A percentile compares a stretch with the other conserved stretches of the same genome.
phyloP scores from a whole-genome alignment of 2,797 vertebrate species.

The Sus cebifrons region DNA sequence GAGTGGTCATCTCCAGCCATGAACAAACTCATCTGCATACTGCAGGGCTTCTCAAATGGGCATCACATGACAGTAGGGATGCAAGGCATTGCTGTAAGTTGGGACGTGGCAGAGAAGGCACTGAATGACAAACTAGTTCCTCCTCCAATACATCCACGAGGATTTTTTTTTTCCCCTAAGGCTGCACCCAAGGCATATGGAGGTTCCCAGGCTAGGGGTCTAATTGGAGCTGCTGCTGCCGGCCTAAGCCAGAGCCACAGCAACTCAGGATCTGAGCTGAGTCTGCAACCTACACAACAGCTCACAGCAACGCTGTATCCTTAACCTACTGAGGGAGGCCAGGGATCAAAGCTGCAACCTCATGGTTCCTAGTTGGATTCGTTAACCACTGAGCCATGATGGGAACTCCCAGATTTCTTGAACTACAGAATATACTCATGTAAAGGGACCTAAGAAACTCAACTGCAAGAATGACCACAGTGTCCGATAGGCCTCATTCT shows the following conservation, averaged over 20 bases:
- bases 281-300: too few species aligned
- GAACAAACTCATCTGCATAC: neutral
- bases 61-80: neutral
- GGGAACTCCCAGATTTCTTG: neutral
- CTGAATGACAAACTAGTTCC: neutral
- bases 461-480: neutral
- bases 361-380: too few species aligned
- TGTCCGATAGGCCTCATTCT: neutral
- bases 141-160: neutral
- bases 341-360: too few species aligned
- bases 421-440: neutral
- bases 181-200: too few species aligned
- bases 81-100: accelerated
- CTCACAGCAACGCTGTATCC: too few species aligned
- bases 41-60: neutral
- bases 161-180: too few species aligned
- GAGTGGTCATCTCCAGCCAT: neutral
- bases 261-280: too few species aligned
- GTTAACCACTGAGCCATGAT: too few species aligned
- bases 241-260: too few species aligned
- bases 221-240: too few species aligned
- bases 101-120: neutral
- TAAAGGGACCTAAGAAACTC: neutral
- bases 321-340: too few species aligned
- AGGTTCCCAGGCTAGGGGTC: too few species aligned